phyloP scores from a whole-genome alignment of 2,797 vertebrate genomes.

The Hozukius guyotensis region DNA sequence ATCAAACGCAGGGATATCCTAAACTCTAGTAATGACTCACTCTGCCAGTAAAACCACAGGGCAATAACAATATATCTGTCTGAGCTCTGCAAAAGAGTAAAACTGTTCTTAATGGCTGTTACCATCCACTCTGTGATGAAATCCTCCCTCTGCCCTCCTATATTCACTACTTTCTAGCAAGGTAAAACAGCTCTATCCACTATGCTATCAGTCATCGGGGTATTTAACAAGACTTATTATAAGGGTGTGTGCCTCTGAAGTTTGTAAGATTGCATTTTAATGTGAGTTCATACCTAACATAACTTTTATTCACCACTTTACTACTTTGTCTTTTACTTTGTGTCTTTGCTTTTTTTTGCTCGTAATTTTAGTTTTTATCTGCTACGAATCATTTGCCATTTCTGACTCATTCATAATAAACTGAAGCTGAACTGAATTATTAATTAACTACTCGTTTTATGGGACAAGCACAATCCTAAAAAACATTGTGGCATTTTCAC shows the following conservation, averaged over 20 bases:
- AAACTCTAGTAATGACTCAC: not conserved
- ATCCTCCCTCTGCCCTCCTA: not conserved
- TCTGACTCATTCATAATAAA: not conserved
- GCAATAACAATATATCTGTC: not conserved
- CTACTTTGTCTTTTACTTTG: not conserved
- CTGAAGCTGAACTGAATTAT: not conserved
- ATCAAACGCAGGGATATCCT: not conserved
- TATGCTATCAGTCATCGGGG: not conserved
- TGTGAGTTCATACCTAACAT: too few species aligned
- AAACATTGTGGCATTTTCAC: not conserved
- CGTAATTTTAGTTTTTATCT: not conserved
- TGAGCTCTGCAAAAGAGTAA: not conserved
- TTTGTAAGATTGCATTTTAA: not conserved
- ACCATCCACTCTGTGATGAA: not conserved
- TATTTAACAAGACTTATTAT: not conserved
- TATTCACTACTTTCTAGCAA: not conserved
- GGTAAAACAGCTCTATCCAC: not conserved
- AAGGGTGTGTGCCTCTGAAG: not conserved
- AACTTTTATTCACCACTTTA: not conserved
- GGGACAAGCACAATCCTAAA: not conserved
- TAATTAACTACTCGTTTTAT: not conserved
- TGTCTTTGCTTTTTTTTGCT: not conserved
- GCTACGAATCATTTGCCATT: not conserved
- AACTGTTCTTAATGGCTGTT: not conserved
- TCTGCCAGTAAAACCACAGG: not conserved